Conservation (phyloP, 64 coral and sea anemone genomes). For the Cladopsammia gracilis region DNA sequence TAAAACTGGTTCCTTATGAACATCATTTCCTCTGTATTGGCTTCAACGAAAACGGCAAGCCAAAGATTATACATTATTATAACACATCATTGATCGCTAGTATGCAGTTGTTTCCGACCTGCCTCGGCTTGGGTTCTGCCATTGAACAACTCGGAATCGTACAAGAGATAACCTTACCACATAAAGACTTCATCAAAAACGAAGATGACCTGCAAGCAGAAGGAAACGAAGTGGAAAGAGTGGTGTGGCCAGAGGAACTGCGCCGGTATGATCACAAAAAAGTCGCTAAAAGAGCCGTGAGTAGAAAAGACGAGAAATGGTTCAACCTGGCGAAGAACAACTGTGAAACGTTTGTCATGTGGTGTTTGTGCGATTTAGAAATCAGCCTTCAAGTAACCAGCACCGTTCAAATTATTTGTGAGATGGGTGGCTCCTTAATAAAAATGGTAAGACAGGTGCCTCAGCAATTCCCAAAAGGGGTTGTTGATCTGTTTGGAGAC, state of each 20-base stretch:
- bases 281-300: conserved; percentile 22
- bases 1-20: neutral
- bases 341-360: conserved; percentile 72
- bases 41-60: neutral
- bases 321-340: conserved; percentile 65
- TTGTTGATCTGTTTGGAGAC: no score
- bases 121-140: neutral
- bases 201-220: conserved; percentile 12
- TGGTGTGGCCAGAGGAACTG: conserved; percentile 71
- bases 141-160: conserved; percentile 14
- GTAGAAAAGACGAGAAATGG: neutral
- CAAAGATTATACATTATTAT: conserved; percentile 38
- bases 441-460: no score
- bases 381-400: neutral
- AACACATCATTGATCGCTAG: conserved; percentile 19
- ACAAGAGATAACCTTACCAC: conserved; percentile 32
- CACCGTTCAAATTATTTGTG: no score
- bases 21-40: conserved; percentile 43
- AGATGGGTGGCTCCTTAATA: no score
- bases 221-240: conserved; percentile 44
- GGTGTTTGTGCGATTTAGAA: conserved; percentile 68
- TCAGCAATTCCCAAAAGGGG: no score
- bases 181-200: conserved; percentile 20
- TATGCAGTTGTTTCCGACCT: neutral
- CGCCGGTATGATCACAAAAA: conserved; percentile 31